Evolutionary conservation across 1,140 invertebrate genomes (phyloP).

Genomic region (Epicauta chinensis): DNA sequence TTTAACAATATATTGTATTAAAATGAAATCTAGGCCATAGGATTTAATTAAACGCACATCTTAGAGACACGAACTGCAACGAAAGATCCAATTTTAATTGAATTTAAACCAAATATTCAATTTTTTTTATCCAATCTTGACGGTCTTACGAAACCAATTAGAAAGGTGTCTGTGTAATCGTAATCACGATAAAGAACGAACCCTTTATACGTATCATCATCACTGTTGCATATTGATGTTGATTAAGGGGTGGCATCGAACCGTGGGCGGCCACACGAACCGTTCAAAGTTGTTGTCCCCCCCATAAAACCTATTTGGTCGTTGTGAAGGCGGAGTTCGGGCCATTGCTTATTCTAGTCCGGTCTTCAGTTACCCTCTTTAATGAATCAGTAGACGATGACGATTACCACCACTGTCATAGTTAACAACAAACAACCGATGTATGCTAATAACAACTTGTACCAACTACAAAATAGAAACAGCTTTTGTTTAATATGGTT

Average conservation of each 20-base stretch:
- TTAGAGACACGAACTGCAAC: too few relatives aligned
- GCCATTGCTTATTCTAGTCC: constrained; percentile 14
- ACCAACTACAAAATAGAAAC: neutral
- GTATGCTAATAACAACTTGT: constrained; percentile 12
- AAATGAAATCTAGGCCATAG: too few relatives aligned
- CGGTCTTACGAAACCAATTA: too few relatives aligned
- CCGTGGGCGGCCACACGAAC: constrained; percentile 1
- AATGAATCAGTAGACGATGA: constrained; percentile 11
- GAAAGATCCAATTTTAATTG: too few relatives aligned
- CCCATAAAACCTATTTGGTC: constrained; percentile 9
- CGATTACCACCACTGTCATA: neutral
- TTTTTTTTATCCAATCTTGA: too few relatives aligned
- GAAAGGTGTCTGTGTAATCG: too few relatives aligned
- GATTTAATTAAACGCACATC: too few relatives aligned
- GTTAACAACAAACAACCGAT: neutral
- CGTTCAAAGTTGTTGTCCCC: constrained; percentile 6
- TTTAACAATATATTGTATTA: too few relatives aligned
- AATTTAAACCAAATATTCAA: too few relatives aligned
- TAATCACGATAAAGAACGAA: too few relatives aligned
- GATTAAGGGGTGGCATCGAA: constrained; percentile 5
- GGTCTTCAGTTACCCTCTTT: constrained; percentile 6
- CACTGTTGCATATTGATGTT: constrained; percentile 15
- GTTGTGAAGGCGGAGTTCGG: constrained; percentile 1
- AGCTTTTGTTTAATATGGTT: too few relatives aligned
- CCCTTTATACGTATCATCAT: neutral